Evolutionary conservation across 2,888 invertebrate genomes (phyloP), one percentile per base, ranked within the genome.

Genomic region (Drosophila infuscata): DNA sequence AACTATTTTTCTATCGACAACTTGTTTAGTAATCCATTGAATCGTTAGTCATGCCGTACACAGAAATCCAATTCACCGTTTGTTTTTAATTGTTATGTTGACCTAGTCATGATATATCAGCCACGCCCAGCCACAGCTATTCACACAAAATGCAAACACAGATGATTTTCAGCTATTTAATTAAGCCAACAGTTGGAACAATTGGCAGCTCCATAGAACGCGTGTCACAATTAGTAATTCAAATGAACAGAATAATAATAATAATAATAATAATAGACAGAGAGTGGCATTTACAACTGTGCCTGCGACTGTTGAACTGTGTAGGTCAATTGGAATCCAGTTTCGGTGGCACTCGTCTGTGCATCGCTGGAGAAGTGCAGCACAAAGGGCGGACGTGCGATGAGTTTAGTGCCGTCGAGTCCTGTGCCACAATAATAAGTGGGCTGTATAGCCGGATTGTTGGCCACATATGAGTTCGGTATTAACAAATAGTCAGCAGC

Each of bases 301-400:
- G 43, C 35, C 49, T 56, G 51, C 11, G 63, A 12, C 46, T 56
- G 63, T 6, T 76, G 69, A 8, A 89, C 83, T 8, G 72, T 66
- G 53, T 88, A 88, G 57, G 76, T 81, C 68, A 88, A 38, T 30
- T 88, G 89, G 57, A 88, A 88, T 25, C 87, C 90, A 41, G 89
- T 86, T 64, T 89, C 87, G 32, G 64, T 35, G 36, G 63, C 74
- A 65, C 74, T 83, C 20, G 80, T 70, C 72, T 76, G 83, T 2
- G 72, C 93, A 90, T 95, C 95, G 25, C 94, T 94, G 88, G 94
- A 93, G 93, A 95, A 95, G 71, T 94, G 91, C 0, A 95, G 93
- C 89, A 94, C 94, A n/a, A 95, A 93, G 0, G 95, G 95, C 0
- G 95, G 95, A 0, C 95, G 94, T 0, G 95, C 94, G 33, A 79